Conservation (phyloP, 2,113 vertebrate species). For the Periophthalmus modestus region DNA sequence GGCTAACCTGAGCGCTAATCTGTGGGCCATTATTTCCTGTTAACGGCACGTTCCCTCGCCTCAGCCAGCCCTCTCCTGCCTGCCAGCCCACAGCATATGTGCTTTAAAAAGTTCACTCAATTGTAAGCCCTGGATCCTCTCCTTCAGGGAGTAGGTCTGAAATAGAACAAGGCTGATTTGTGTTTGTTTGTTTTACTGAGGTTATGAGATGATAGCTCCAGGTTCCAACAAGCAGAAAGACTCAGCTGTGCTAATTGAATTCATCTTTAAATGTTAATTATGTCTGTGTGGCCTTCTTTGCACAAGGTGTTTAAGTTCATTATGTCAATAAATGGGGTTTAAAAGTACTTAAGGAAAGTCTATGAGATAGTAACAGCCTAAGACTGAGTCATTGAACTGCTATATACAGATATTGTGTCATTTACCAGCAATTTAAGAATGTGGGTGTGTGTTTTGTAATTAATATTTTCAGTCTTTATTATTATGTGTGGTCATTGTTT, state of each 20-base stretch:
- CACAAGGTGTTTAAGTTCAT: background rate
- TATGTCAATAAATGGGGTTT: background rate
- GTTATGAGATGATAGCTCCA: slow-evolving; percentile 56
- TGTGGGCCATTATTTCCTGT: slow-evolving; percentile 80
- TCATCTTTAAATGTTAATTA: slow-evolving; percentile 8
- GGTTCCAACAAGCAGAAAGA: slow-evolving; percentile 31
- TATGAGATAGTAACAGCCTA: background rate
- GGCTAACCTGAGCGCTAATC: slow-evolving; percentile 80
- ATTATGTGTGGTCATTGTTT: background rate
- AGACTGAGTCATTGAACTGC: background rate
- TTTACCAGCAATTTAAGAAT: background rate
- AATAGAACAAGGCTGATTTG: slow-evolving; percentile 56
- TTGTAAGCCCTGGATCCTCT: slow-evolving; percentile 57
- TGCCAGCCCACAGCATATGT: slow-evolving; percentile 66
- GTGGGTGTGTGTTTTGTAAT: background rate
- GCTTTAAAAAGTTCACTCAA: slow-evolving; percentile 68
- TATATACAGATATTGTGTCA: background rate
- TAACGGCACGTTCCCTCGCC: slow-evolving; percentile 67
- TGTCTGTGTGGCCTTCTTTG: background rate
- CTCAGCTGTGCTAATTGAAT: slow-evolving; percentile 38
- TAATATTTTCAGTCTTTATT: background rate
- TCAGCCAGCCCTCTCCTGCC: slow-evolving; percentile 49
- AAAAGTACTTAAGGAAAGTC: background rate
- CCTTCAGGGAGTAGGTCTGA: slow-evolving; percentile 58
- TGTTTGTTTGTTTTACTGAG: slow-evolving; percentile 56